These are phyloP conservation scores for Argyresthia goedartella DNA, from an alignment of 2,888 invertebrate species.

Conservation along the genomic window DNA sequence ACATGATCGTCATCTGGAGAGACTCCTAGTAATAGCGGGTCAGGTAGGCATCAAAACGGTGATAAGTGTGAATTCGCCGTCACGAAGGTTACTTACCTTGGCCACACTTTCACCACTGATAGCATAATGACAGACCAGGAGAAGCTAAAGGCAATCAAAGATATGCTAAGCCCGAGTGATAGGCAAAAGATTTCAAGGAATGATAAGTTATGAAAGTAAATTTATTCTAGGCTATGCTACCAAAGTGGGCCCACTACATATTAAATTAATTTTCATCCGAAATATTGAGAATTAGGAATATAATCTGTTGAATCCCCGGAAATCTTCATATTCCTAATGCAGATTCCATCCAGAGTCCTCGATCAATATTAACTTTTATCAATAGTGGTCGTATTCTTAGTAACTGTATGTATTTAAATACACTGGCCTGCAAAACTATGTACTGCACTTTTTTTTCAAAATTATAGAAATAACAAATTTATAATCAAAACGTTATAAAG, in stretches of 20 bases:
- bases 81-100: background rate
- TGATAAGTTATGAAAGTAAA: constrained; percentile 8
- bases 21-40: constrained; percentile 11
- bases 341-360: too few species aligned
- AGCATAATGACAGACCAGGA: background rate
- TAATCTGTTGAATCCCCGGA: too few species aligned
- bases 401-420: too few species aligned
- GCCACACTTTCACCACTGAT: background rate
- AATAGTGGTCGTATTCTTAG: too few species aligned
- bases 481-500: too few species aligned
- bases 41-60: constrained; percentile 13
- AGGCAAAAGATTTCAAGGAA: background rate
- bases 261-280: too few species aligned
- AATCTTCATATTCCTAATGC: too few species aligned
- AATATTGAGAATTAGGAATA: too few species aligned
- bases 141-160: background rate
- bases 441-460: too few species aligned
- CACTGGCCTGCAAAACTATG: too few species aligned
- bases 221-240: constrained; percentile 12
- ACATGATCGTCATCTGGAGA: constrained; percentile 13
- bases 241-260: background rate
- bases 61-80: constrained; percentile 9
- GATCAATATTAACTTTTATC: too few species aligned
- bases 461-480: too few species aligned
- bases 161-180: background rate